These are phyloP conservation scores for Leptocoma aspasia DNA, from an alignment of 2,113 vertebrate genomes.

Conservation along the genomic window DNA sequence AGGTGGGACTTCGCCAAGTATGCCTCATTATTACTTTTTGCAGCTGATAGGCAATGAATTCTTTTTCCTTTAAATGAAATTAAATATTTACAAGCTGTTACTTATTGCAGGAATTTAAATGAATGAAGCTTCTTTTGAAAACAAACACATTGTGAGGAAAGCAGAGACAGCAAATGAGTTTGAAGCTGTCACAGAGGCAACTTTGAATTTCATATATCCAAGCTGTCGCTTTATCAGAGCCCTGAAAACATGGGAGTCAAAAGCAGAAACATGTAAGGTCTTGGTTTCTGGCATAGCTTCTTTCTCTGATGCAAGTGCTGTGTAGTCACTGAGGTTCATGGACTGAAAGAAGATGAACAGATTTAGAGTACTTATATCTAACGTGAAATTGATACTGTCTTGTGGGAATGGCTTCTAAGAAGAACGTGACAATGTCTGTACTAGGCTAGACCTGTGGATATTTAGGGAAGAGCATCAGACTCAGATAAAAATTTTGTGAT, in stretches of 20 bases:
- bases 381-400: conserved; percentile 16
- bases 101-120: conserved; percentile 1
- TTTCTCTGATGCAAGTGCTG: background rate
- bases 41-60: background rate
- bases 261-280: background rate
- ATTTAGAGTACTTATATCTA: conserved; percentile 20
- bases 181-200: background rate
- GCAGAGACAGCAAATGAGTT: background rate
- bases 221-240: background rate
- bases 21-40: background rate
- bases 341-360: background rate
- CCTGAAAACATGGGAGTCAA: background rate
- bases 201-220: background rate
- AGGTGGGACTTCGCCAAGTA: background rate
- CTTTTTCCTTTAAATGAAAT: conserved; percentile 3
- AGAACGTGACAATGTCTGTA: background rate
- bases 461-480: background rate
- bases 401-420: conserved; percentile 16
- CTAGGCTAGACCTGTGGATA: background rate
- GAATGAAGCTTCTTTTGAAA: conserved; percentile 8
- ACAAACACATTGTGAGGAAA: background rate
- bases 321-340: background rate
- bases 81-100: conserved; percentile 31
- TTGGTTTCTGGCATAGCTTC: background rate
- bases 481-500: background rate